phyloP scores from a whole-genome alignment of 2,888 invertebrate genomes.

The Hydrotaea cyrtoneurina region DNA sequence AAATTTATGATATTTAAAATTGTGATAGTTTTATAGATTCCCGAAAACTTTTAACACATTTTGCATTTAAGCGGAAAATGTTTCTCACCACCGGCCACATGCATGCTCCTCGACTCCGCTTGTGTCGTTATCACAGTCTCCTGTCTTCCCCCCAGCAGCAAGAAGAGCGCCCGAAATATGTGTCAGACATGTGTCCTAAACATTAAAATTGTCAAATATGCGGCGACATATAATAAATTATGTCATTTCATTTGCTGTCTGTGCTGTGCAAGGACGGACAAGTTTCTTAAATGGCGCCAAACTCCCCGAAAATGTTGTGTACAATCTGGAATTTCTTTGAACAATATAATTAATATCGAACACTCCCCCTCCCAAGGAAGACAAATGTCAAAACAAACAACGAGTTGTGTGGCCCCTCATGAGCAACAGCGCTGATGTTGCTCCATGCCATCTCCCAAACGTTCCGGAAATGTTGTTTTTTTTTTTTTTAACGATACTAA shows the following conservation, averaged over 20 bases:
- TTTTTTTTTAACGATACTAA: too few species aligned
- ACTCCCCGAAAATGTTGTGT: constrained; percentile 47
- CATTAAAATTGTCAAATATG: constrained; percentile 79
- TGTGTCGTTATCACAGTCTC: constrained; percentile 22
- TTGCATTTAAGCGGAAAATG: constrained; percentile 71
- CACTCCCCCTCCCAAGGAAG: constrained; percentile 39
- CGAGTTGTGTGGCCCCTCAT: constrained; percentile 55
- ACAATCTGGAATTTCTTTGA: constrained; percentile 51
- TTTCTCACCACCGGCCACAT: constrained; percentile 74
- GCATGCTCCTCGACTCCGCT: constrained; percentile 27
- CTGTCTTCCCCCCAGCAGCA: not conserved
- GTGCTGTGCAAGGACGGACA: constrained; percentile 51
- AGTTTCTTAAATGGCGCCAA: constrained; percentile 78
- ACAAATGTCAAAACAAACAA: constrained; percentile 10
- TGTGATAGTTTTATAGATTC: constrained; percentile 63
- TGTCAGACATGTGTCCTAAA: constrained; percentile 71
- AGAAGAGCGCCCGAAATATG: constrained; percentile 28
- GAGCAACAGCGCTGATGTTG: not conserved
- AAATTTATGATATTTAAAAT: constrained; percentile 76
- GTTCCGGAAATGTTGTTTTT: too few species aligned
- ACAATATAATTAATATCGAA: constrained; percentile 58
- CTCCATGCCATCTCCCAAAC: too few species aligned
- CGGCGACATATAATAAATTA: constrained; percentile 80
- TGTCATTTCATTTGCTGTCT: constrained; percentile 64
- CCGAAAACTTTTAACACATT: constrained; percentile 63